phyloP scores from a whole-genome alignment of 2,888 invertebrate species.

The Deilephila porcellus region DNA sequence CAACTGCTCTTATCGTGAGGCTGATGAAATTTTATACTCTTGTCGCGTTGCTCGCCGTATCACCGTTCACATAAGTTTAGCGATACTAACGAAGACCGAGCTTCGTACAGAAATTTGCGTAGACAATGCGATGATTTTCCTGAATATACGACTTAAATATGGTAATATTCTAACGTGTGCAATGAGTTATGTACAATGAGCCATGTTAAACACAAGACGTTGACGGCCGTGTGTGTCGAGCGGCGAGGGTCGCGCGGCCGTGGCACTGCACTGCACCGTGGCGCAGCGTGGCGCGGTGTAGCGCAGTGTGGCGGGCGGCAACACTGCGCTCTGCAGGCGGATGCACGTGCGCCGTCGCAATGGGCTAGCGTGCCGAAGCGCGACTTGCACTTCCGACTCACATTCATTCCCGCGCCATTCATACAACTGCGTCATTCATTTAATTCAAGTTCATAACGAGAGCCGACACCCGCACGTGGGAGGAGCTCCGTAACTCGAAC shows the following conservation, averaged over 20 bases:
- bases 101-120: neutral
- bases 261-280: too few relatives aligned
- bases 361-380: constrained; percentile 74
- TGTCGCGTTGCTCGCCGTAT: constrained; percentile 47
- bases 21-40: constrained; percentile 62
- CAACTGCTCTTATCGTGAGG: constrained; percentile 52
- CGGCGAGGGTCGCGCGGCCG: too few relatives aligned
- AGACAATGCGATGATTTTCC: neutral
- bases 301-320: constrained; percentile 28
- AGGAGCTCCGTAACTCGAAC: constrained; percentile 57
- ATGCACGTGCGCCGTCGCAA: constrained; percentile 68
- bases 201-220: neutral
- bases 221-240: too few relatives aligned
- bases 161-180: neutral
- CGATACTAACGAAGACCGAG: constrained; percentile 33
- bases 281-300: neutral
- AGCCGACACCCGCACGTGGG: constrained; percentile 68
- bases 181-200: neutral
- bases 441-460: constrained; percentile 81
- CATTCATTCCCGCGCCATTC: constrained; percentile 82
- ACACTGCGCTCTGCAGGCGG: constrained; percentile 51
- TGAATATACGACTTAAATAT: neutral
- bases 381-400: constrained; percentile 78
- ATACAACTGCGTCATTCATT: constrained; percentile 82
- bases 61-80: constrained; percentile 43